A percentile compares a stretch with the other conserved stretches of the same genome.
Conservation (phyloP, 2,888 invertebrate genomes). For the Heliconius hortense region DNA sequence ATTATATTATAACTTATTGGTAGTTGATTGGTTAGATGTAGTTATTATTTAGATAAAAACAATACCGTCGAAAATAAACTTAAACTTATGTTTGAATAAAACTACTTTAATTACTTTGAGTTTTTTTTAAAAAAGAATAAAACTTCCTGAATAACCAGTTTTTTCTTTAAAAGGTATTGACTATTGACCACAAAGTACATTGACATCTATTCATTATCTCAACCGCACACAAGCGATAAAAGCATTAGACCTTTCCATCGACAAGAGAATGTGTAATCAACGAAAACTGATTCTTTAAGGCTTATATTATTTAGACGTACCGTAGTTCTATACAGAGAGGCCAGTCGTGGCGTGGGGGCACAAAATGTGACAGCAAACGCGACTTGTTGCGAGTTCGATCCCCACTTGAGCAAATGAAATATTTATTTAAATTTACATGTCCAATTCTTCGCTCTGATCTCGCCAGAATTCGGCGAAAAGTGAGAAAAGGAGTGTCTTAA, state of each 20-base stretch:
- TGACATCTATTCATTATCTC: slow-evolving; percentile 12
- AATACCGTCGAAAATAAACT: neutral
- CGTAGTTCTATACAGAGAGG: no score
- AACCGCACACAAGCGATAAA: slow-evolving; percentile 7
- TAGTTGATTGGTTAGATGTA: no score
- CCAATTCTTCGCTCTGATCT: no score
- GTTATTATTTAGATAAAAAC: neutral
- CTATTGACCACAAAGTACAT: slow-evolving; percentile 18
- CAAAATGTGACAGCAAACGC: no score
- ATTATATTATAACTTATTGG: no score
- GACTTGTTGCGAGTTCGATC: no score
- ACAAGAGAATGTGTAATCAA: neutral
- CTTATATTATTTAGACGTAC: neutral
- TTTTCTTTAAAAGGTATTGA: slow-evolving; percentile 4
- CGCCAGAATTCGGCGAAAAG: no score
- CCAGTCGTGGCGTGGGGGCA: no score
- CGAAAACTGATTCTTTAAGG: neutral
- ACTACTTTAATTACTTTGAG: neutral
- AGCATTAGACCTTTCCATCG: neutral
- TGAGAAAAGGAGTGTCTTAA: no score
- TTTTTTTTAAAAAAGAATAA: neutral
- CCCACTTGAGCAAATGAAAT: no score
- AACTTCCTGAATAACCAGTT: slow-evolving; percentile 10
- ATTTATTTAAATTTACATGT: no score
- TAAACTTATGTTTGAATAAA: neutral